Base-by-base conservation (phyloP, 1,140 invertebrate species). In the Scaptomyza montana region DNA sequence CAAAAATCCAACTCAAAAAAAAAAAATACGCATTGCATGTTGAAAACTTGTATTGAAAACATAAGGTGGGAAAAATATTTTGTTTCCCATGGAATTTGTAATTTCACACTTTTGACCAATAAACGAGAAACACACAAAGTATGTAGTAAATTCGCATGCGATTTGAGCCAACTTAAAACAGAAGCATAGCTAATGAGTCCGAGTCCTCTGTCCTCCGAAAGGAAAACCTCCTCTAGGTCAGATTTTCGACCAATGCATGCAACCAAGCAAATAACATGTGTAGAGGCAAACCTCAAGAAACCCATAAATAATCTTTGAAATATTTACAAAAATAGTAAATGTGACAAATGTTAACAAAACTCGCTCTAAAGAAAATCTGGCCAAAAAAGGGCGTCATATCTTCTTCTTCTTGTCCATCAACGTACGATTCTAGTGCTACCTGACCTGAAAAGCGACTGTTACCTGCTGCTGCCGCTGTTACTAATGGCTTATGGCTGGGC, bases 321-420 rank as follows among this genome's bases (percentile, higher is more conserved):
- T 74, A 84, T 66, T 59, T 73, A 66, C 76, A 76, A 64, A 77
- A 66, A 76, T 78, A 65, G 62, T 62, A 80, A 84, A 84, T 84
- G 80, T 84, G 80, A 85, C 80, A 84, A 25, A 80, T 80, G 68
- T 63, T 74, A 85, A 85, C 74, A 82, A 71, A 70, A 59, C 30
- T 33, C 30, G 7, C 30, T 33, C 21, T 16, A 16, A 16, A 16
- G 16, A 16, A 16, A 16, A 16, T 5, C 47, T 49, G 21, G 8
- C 47, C 21, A 25, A 25, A 25, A 25, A 25, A 2, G 21, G 21
- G 21, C 21, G 2, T 25, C 21, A 25, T 25, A 49, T 30, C 30
- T 30, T 30, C 30, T 30, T 30, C 30, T 30, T 5, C 30, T 36
- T 8, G 2, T 1, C 30, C 30, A 33, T 5, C 30, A 6, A 2